These are phyloP conservation scores for Thunnus thynnus DNA, from an alignment of 2,113 vertebrate species.

Conservation along the genomic window DNA sequence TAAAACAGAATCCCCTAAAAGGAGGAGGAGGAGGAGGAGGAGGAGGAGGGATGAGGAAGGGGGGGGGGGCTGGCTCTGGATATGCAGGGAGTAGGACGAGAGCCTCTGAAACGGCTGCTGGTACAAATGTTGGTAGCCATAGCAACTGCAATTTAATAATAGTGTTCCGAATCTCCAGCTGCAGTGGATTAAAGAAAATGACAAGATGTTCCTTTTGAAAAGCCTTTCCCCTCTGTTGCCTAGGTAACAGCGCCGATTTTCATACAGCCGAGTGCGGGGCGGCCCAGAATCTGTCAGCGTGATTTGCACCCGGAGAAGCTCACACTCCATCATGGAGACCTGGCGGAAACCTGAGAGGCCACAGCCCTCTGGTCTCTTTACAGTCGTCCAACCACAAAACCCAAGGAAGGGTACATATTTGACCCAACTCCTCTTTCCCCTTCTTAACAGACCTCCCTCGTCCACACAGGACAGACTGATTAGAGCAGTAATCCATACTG, in stretches of 20 bases:
- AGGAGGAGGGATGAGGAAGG: constrained; percentile 11
- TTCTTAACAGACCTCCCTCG: constrained; percentile 3
- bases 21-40: constrained; percentile 47
- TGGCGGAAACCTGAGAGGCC: constrained; percentile 78
- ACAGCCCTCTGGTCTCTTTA: constrained; percentile 65
- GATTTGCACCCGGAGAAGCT: constrained; percentile 86
- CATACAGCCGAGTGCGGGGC: constrained; percentile 76
- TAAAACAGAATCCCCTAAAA: constrained; percentile 80
- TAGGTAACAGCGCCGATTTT: constrained; percentile 91
- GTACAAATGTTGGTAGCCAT: constrained; percentile 95
- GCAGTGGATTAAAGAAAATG: constrained; percentile 99
- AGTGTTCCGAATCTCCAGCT: constrained; percentile 96
- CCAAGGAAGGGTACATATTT: constrained; percentile 56
- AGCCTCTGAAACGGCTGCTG: constrained; percentile 89
- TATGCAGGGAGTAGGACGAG: constrained; percentile 57
- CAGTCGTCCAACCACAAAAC: constrained; percentile 66
- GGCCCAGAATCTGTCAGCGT: constrained; percentile 88
- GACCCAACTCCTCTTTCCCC: constrained; percentile 35
- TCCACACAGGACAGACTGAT: constrained; percentile 43
- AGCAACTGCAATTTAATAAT: constrained; percentile 99
- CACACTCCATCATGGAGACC: constrained; percentile 81
- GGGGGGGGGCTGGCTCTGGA: constrained; percentile 54
- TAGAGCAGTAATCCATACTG: constrained; percentile 57
- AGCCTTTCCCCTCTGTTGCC: constrained; percentile 94
- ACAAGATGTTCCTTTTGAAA: constrained; percentile 99